phyloP scores from a whole-genome alignment of 2,113 vertebrate genomes.

The Corydoras maculifer region DNA sequence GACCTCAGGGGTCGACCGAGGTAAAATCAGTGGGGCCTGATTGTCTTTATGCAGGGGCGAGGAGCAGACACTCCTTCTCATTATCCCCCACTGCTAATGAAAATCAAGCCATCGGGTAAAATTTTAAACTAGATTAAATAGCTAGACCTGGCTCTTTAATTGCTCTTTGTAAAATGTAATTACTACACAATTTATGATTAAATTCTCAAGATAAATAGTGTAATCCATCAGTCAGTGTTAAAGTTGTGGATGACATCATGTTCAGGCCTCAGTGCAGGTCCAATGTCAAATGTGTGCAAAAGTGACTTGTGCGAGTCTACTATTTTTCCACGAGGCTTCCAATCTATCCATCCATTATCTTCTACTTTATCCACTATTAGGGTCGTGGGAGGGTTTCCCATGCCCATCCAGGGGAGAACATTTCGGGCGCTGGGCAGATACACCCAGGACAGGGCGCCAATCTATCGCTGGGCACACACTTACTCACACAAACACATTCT shows the following conservation, averaged over 20 bases:
- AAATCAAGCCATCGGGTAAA: constrained; percentile 44
- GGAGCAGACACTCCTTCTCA: constrained; percentile 39
- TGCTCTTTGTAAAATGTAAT: constrained; percentile 46
- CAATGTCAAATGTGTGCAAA: constrained; percentile 6
- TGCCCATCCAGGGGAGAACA: no score
- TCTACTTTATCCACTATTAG: no score
- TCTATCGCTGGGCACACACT: no score
- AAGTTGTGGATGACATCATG: constrained; percentile 8
- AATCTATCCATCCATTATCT: no score
- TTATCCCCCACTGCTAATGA: constrained; percentile 38
- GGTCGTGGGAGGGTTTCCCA: no score
- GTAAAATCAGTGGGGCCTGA: constrained; percentile 37
- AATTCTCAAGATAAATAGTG: constrained; percentile 38
- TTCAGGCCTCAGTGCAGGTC: neutral
- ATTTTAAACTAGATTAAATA: constrained; percentile 42
- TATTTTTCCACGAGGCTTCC: neutral
- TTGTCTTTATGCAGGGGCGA: constrained; percentile 33
- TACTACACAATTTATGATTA: constrained; percentile 46
- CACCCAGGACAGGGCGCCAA: no score
- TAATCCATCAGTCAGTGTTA: constrained; percentile 30
- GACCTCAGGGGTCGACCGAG: constrained; percentile 8
- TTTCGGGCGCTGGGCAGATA: no score
- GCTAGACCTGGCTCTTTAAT: constrained; percentile 40
- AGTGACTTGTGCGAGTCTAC: neutral
- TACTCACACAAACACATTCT: no score